Evolutionary conservation across 2,797 vertebrate genomes (phyloP).

Genomic region (Iguana delicatissima): DNA sequence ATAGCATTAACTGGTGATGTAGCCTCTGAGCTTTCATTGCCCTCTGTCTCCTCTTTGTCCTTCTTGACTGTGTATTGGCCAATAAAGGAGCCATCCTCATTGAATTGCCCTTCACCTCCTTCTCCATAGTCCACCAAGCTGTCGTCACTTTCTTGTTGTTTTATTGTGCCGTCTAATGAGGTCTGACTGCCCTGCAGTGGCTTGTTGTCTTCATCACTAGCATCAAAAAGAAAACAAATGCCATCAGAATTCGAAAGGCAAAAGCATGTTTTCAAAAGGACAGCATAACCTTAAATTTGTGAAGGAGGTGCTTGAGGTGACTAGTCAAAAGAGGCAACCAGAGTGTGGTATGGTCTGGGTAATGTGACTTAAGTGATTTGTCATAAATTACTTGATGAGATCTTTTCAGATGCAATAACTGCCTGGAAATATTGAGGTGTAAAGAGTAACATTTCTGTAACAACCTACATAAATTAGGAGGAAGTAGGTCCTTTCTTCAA

Average conservation of each 20-base stretch:
- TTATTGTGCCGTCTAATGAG: constrained; percentile 93
- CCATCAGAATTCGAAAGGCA: constrained; percentile 50
- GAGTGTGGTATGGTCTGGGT: fast-evolving
- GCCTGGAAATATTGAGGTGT: background rate
- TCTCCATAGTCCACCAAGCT: constrained; percentile 98
- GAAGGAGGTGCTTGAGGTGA: constrained; percentile 35
- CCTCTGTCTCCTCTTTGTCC: constrained; percentile 98
- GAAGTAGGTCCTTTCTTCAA: background rate
- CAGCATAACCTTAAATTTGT: background rate
- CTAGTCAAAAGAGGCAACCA: background rate
- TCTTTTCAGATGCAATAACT: background rate
- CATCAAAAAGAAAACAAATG: constrained; percentile 72
- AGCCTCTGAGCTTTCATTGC: constrained; percentile 98
- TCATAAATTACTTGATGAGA: background rate
- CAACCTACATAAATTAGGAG: background rate
- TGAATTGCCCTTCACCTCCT: constrained; percentile 97
- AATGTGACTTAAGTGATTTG: background rate
- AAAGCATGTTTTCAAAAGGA: background rate
- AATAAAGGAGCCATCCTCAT: constrained; percentile 98
- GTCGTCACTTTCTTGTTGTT: constrained; percentile 95
- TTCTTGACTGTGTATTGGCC: constrained; percentile 99
- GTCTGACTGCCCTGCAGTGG: constrained; percentile 97
- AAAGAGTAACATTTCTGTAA: background rate
- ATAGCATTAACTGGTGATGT: constrained; percentile 98
- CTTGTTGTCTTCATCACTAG: constrained; percentile 99